Evolutionary conservation across 2,113 vertebrate genomes (phyloP).

Genomic region (Balaeniceps rex): DNA sequence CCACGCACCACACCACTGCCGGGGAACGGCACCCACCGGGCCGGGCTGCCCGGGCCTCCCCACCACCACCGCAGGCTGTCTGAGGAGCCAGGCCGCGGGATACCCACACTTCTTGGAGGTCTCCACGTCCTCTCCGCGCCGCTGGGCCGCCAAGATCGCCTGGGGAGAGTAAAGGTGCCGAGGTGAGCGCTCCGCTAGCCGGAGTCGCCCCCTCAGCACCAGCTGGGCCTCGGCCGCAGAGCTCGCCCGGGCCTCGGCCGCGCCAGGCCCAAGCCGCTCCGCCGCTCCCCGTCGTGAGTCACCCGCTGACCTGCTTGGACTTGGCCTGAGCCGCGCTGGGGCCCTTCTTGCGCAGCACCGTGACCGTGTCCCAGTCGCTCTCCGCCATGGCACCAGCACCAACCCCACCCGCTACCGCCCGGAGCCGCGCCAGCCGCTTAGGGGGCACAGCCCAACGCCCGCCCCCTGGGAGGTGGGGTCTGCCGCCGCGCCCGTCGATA

Average conservation of each 20-base stretch:
- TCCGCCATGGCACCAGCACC: neutral
- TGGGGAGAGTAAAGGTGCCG: neutral
- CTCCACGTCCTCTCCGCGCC: slow-evolving; percentile 53
- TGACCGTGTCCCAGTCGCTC: slow-evolving; percentile 18
- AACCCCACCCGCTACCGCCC: neutral
- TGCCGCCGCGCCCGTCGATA: rapidly evolving
- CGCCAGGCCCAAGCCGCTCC: neutral
- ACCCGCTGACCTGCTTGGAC: slow-evolving; percentile 25
- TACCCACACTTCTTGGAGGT: slow-evolving; percentile 55
- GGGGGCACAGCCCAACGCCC: neutral
- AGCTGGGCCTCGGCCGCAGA: neutral
- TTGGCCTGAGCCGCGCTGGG: slow-evolving; percentile 49
- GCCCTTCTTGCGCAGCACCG: slow-evolving; percentile 54
- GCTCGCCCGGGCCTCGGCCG: neutral
- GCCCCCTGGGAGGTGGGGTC: neutral
- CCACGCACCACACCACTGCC: neutral
- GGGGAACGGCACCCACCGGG: neutral
- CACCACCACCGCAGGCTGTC: neutral
- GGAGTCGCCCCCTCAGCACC: neutral
- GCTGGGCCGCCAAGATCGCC: slow-evolving; percentile 47
- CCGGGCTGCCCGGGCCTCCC: too few relatives aligned
- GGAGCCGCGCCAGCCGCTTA: neutral
- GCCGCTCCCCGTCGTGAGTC: neutral
- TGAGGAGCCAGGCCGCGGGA: neutral
- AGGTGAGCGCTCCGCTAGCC: neutral